phyloP scores from a whole-genome alignment of 2,888 invertebrate species.

The Cheilosia grossa region DNA sequence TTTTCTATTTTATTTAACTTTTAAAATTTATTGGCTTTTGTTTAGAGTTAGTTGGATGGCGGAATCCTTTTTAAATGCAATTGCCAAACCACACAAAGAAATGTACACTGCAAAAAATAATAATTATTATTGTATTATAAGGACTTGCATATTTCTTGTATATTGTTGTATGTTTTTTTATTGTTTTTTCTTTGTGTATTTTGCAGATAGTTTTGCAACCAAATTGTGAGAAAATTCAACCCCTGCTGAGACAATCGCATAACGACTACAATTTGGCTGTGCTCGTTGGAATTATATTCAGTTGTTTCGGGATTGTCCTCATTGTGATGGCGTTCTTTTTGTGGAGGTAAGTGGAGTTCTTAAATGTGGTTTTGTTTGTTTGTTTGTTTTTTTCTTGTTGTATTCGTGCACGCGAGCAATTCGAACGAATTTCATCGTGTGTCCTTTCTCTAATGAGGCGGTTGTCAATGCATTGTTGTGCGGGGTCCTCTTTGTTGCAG shows the following conservation, averaged over 20 bases:
- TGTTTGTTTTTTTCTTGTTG: conserved; percentile 5
- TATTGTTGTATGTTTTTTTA: not conserved
- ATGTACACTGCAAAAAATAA: not conserved
- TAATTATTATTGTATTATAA: conserved; percentile 28
- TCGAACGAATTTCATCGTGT: conserved; percentile 52
- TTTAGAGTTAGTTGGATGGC: not conserved
- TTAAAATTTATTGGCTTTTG: conserved; percentile 31
- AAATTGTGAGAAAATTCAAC: conserved; percentile 87
- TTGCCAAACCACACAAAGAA: not conserved
- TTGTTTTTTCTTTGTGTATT: conserved; percentile 27
- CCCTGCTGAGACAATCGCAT: conserved; percentile 85
- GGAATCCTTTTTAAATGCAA: conserved; percentile 1
- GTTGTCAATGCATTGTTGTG: conserved; percentile 28
- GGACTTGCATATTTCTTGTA: not conserved
- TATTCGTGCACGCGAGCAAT: conserved; percentile 29
- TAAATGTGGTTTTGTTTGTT: conserved; percentile 45
- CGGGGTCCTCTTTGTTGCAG: conserved; percentile 19
- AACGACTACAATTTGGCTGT: conserved; percentile 88
- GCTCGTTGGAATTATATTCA: conserved; percentile 89
- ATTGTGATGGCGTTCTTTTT: conserved; percentile 88
- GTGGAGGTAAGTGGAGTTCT: conserved; percentile 87
- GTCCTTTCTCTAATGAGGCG: conserved; percentile 57
- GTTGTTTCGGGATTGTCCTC: conserved; percentile 87
- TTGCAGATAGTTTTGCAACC: conserved; percentile 86
- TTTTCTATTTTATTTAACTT: conserved; percentile 12